These are phyloP conservation scores for Tragulus kanchil DNA, from an alignment of 2,113 vertebrate genomes.

Conservation along the genomic window DNA sequence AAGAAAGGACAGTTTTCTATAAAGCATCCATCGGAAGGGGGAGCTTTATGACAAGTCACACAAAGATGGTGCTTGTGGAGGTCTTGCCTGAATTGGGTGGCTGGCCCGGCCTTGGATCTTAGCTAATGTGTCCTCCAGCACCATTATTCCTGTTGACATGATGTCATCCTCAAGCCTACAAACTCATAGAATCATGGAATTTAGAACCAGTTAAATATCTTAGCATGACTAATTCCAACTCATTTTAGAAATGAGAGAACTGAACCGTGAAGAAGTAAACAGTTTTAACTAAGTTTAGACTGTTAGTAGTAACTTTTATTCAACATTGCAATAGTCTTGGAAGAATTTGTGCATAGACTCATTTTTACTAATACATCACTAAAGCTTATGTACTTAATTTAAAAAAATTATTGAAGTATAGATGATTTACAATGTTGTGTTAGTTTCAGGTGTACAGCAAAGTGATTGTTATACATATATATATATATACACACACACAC, in stretches of 20 bases:
- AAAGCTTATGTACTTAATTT: not conserved
- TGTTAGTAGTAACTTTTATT: constrained; percentile 30
- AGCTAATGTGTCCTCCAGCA: not conserved
- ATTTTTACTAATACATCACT: not conserved
- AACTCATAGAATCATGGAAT: not conserved
- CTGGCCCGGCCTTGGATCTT: not conserved
- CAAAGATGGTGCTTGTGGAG: not conserved
- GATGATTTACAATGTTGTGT: not conserved
- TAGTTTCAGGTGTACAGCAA: not conserved
- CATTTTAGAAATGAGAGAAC: not conserved
- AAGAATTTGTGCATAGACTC: not conserved
- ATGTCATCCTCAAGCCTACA: not conserved
- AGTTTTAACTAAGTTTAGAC: not conserved
- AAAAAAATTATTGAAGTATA: not conserved
- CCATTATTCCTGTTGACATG: not conserved
- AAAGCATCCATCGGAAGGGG: not conserved
- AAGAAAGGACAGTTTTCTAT: not conserved
- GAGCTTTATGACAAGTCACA: not conserved
- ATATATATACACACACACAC: not conserved
- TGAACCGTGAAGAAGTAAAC: not conserved
- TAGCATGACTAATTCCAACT: not conserved
- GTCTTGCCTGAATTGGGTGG: not conserved
- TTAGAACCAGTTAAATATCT: not conserved
- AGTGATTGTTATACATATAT: not conserved
- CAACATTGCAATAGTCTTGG: constrained; percentile 1